Evolutionary conservation across 2,888 invertebrate species (phyloP), one percentile per base, ranked within the genome.

Genomic region (Zelleria hepariella): DNA sequence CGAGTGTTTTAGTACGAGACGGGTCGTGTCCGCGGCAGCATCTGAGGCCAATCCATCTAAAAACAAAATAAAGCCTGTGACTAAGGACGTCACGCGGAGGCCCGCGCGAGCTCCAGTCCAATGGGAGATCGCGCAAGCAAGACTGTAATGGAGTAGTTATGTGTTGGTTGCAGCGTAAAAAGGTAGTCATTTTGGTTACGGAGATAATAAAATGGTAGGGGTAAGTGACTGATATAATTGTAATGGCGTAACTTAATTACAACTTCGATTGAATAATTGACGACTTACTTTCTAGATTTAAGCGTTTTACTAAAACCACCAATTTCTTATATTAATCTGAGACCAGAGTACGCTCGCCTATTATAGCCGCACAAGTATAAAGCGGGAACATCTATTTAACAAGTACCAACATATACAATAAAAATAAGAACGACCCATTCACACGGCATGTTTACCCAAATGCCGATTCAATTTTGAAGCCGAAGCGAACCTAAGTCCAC

Each of bases 361-460:
- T n/a, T n/a, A n/a, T n/a, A n/a, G n/a, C n/a, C n/a, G n/a, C n/a
- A n/a, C n/a, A n/a, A n/a, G n/a, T n/a, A n/a, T n/a, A n/a, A n/a
- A n/a, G n/a, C n/a, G n/a, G n/a, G n/a, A n/a, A n/a, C n/a, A n/a
- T n/a, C n/a, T n/a, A n/a, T n/a, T n/a, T n/a, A n/a, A n/a, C n/a
- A n/a, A n/a, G n/a, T n/a, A n/a, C n/a, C n/a, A n/a, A n/a, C n/a
- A n/a, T n/a, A n/a, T n/a, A n/a, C n/a, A n/a, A n/a, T n/a, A n/a
- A n/a, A n/a, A n/a, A n/a, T n/a, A n/a, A n/a, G n/a, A 42, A 42
- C 32, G 15, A 42, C 15, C 10, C 3, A 32, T 20, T 62, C 51
- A 65, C 7, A 61, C 15, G 15, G 60, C 52, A 57, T 68, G 68
- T 47, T 65, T 68, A 5, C 61, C 63, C 58, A 68, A 56, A 64